Evolutionary conservation across 2,113 vertebrate species (phyloP).

Genomic region (Stegastes partitus): DNA sequence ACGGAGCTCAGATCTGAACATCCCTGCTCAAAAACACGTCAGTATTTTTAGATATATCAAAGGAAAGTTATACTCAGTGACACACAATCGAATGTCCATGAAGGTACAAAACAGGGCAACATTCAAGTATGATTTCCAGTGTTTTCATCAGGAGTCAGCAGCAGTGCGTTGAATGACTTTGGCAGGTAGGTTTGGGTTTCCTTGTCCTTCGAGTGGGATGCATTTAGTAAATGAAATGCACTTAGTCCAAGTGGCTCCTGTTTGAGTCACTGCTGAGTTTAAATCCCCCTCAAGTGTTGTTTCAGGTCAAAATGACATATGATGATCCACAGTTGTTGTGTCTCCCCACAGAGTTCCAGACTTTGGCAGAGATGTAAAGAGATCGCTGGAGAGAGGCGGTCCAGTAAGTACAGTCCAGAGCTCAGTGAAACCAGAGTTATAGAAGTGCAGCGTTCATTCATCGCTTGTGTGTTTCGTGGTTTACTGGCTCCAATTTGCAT

Average conservation of each 20-base stretch:
- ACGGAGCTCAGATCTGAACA: not conserved
- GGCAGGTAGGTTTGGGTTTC: constrained; percentile 1
- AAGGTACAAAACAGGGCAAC: not conserved
- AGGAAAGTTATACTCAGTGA: not conserved
- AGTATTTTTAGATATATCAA: not conserved
- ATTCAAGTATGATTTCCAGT: not conserved
- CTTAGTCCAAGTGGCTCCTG: not conserved
- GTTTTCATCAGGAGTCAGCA: not conserved
- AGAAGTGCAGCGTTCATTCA: not conserved
- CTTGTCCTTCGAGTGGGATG: not conserved
- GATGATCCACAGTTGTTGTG: not conserved
- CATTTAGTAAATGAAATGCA: not conserved
- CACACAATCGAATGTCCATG: not conserved
- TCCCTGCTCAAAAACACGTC: not conserved
- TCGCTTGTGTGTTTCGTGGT: constrained; percentile 10
- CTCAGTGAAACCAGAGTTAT: not conserved
- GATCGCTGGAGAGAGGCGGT: not conserved
- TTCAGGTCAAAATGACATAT: not conserved
- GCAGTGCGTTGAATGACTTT: not conserved
- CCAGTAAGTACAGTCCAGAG: too few relatives aligned
- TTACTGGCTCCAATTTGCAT: not conserved
- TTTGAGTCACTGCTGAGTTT: not conserved
- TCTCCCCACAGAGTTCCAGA: not conserved
- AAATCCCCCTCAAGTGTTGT: constrained; percentile 8
- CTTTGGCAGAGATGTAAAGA: constrained; percentile 15